Evolutionary conservation across 2,888 invertebrate species (phyloP).

Genomic region (Torymus texanus): DNA sequence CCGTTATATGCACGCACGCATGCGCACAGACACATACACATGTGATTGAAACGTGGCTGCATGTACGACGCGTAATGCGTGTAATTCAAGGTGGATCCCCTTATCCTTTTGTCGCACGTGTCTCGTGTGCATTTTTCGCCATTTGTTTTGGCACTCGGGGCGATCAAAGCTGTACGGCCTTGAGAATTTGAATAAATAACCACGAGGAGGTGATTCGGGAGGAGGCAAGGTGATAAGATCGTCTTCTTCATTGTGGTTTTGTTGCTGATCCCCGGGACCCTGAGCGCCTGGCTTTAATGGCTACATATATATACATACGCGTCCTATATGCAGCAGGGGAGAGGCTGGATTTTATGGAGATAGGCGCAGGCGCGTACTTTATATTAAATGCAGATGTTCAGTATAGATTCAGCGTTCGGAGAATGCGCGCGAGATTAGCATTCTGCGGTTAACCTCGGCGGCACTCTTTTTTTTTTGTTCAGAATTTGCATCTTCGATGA

Average conservation of each 20-base stretch:
- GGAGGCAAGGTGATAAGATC: conserved; percentile 36
- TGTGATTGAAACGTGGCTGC: too few relatives aligned
- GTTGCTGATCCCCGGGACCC: conserved; percentile 5
- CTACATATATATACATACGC: background rate
- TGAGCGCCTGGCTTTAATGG: too few relatives aligned
- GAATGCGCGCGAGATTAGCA: background rate
- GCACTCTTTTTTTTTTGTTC: too few relatives aligned
- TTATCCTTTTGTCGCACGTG: background rate
- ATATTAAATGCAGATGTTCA: background rate
- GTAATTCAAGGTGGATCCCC: too few relatives aligned
- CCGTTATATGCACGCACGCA: conserved; percentile 9
- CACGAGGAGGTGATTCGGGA: background rate
- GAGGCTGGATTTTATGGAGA: conserved; percentile 14
- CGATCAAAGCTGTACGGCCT: conserved; percentile 7
- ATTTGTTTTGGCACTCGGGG: background rate
- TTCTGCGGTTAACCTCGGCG: background rate
- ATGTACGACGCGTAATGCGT: too few relatives aligned
- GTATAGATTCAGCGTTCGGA: background rate
- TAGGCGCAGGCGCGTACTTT: conserved; percentile 1
- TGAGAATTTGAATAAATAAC: conserved; percentile 40
- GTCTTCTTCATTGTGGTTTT: conserved; percentile 57
- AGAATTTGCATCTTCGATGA: too few relatives aligned
- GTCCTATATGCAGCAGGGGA: background rate
- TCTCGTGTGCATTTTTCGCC: background rate
- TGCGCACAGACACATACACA: background rate